Evolutionary conservation across 2,888 invertebrate species (phyloP).

Genomic region (Drosophila suboccidentalis): DNA sequence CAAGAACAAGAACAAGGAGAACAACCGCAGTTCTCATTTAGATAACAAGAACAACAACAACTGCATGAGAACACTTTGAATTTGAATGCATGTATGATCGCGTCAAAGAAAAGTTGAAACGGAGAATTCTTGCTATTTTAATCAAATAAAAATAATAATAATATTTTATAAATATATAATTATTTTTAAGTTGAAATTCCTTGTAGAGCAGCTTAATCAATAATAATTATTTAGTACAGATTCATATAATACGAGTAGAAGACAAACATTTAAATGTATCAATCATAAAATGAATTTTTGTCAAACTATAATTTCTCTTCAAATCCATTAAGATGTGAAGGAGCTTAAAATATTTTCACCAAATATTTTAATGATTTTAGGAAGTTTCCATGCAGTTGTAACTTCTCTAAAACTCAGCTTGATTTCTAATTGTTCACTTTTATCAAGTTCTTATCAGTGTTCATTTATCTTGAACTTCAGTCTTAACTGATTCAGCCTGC

Average conservation of each 20-base stretch:
- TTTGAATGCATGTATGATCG: background rate
- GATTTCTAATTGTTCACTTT: background rate
- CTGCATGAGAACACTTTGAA: slow-evolving; percentile 37
- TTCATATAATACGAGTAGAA: background rate
- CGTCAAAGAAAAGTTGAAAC: background rate
- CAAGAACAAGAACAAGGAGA: slow-evolving; percentile 47
- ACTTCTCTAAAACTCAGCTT: background rate
- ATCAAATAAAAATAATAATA: background rate
- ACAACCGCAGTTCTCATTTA: slow-evolving; percentile 25
- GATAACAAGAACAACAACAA: slow-evolving; percentile 32
- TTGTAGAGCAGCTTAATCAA: background rate
- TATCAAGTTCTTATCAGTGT: background rate
- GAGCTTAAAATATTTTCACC: background rate
- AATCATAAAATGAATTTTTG: background rate
- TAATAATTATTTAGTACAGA: background rate
- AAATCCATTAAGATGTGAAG: too few relatives aligned
- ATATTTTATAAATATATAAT: background rate
- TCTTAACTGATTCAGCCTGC: slow-evolving; percentile 38
- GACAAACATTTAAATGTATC: background rate
- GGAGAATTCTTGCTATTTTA: background rate
- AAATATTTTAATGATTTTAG: background rate
- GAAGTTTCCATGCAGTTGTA: background rate
- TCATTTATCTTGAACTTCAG: background rate
- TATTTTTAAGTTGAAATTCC: background rate
- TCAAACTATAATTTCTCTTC: background rate